Base-by-base conservation (phyloP, 2,888 invertebrate species). In the Lomographa bimaculata region DNA sequence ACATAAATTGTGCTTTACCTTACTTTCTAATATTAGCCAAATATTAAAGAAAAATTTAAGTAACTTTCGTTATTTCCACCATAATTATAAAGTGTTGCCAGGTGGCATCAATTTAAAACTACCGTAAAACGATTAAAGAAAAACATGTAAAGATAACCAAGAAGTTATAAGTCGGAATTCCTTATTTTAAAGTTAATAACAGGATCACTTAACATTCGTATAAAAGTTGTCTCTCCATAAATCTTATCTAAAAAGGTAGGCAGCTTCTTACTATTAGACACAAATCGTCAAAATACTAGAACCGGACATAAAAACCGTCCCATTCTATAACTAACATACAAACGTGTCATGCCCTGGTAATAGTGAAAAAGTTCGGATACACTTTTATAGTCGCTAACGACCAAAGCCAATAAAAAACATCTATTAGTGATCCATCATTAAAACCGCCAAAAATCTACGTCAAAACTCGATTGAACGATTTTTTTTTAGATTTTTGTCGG, bases 151-250 rank as follows among this genome's bases (percentile, higher is more conserved):
- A 1, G 10, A 27, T 67, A 77, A 76, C 71, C 71, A 71, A 79
- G 81, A 82, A 80, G 78, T 85, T 78, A n/a, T n/a, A 75, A 56
- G 66, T 77, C 76, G 79, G 84, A 86, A 85, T 81, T 86, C 69
- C 85, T 84, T 85, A 85, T 72, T 64, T 60, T 80, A 79, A 71
- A 79, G 79, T 85, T 85, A 87, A 80, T 80, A 87, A 87, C 87
- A 87, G 82, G 80, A 80, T 76, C 48, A 80, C 85, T 84, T 83
- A 87, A 89, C 87, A 79, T 79, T 86, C 83, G 87, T 89, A 89
- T 89, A 87, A 87, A 89, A 89, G 87, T 85, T 74, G 75, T 80
- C 84, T 86, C 83, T 89, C 78, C 79, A 82, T 87, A 86, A 85
- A 76, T 80, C 82, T 87, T 89, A 87, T 84, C 84, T 85, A 84